phyloP scores from a whole-genome alignment of 2,888 invertebrate species.

The Exephanes ischioxanthus region DNA sequence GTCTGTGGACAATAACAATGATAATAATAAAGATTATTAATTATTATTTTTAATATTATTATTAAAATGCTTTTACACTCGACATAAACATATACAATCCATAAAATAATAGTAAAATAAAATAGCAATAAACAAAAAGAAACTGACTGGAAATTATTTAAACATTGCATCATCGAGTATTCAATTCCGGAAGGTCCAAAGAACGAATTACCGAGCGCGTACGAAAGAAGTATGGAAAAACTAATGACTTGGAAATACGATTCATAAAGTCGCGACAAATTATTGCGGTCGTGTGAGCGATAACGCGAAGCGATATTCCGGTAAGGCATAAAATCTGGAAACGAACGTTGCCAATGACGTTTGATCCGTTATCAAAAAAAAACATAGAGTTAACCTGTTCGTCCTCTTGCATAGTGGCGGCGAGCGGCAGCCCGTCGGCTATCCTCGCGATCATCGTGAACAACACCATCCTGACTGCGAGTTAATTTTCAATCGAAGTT shows the following conservation, averaged over 20 bases:
- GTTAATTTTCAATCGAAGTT: conserved; percentile 36
- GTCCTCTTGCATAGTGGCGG: conserved; percentile 99
- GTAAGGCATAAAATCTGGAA: conserved; percentile 48
- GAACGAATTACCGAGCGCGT: neutral
- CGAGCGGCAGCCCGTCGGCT: conserved; percentile 97
- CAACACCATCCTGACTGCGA: conserved; percentile 92
- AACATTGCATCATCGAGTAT: conserved; percentile 43
- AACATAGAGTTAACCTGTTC: conserved; percentile 91
- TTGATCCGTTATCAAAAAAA: conserved; percentile 67
- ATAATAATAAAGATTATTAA: too few relatives aligned
- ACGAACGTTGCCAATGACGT: conserved; percentile 45
- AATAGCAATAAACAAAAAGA: neutral
- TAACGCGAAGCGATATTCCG: neutral
- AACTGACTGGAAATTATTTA: conserved; percentile 3
- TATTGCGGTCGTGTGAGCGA: neutral
- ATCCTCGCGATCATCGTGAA: conserved; percentile 99
- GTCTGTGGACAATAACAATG: conserved; percentile 87
- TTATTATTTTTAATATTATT: too few relatives aligned
- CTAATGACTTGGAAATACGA: neutral
- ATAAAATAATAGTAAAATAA: neutral
- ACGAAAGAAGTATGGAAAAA: neutral
- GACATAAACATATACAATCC: conserved; percentile 10
- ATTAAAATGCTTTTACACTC: too few relatives aligned
- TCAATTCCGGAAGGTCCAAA: neutral
- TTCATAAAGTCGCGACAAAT: neutral